Evolutionary conservation across 1,140 invertebrate genomes (phyloP).

Genomic region (Palaemon carinicauda): DNA sequence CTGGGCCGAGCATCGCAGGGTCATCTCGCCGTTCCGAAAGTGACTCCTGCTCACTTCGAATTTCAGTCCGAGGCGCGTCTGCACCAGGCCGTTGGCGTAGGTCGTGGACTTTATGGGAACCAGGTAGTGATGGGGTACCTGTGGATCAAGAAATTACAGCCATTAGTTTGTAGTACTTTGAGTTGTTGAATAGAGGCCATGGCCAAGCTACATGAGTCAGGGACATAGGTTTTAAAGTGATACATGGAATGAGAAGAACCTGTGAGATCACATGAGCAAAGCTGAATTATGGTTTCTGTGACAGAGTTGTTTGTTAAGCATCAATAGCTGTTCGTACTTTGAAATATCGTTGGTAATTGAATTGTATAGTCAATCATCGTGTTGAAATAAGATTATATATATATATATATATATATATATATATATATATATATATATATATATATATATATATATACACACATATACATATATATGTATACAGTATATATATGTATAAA

Average conservation of each 20-base stretch:
- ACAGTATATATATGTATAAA: not conserved
- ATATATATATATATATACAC: not conserved
- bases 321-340: too few relatives aligned
- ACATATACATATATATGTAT: not conserved
- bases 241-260: not conserved
- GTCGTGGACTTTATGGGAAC: not conserved
- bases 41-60: constrained; percentile 9
- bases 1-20: constrained; percentile 18
- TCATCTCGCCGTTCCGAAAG: constrained; percentile 24
- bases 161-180: too few relatives aligned
- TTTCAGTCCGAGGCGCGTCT: constrained; percentile 12
- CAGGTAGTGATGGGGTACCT: constrained; percentile 15
- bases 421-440: not conserved
- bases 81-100: not conserved
- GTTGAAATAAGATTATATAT: too few relatives aligned
- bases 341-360: too few relatives aligned
- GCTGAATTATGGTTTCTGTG: too few relatives aligned
- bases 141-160: not conserved
- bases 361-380: too few relatives aligned
- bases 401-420: not conserved
- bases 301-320: too few relatives aligned
- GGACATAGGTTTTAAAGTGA: too few relatives aligned
- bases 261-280: too few relatives aligned
- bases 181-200: not conserved
- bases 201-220: not conserved